Evolutionary conservation across 2,888 invertebrate genomes (phyloP).

Genomic region (Mayetiola destructor): DNA sequence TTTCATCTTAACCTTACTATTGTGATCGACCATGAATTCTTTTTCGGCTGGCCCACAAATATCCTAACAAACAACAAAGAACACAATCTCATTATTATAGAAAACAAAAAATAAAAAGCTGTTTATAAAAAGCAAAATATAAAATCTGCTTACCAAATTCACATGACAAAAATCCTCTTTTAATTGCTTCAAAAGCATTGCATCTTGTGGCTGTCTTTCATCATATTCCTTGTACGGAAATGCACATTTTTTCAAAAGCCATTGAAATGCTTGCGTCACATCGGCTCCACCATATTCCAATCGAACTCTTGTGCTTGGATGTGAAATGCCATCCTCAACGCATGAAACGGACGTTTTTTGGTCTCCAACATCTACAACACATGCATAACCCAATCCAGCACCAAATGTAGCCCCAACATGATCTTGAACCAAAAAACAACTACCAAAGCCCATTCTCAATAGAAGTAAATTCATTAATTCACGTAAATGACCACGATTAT

Average conservation of each 20-base stretch:
- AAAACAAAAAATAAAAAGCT: background rate
- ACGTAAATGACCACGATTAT: slow-evolving; percentile 69
- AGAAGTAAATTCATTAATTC: slow-evolving; percentile 69
- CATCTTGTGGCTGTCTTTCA: slow-evolving; percentile 59
- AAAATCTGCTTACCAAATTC: slow-evolving; percentile 56
- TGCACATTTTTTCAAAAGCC: slow-evolving; percentile 76
- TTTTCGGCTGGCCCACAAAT: slow-evolving; percentile 79
- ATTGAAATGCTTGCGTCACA: slow-evolving; percentile 75
- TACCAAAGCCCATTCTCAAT: slow-evolving; percentile 68
- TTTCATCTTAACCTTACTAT: slow-evolving; percentile 49
- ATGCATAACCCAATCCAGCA: slow-evolving; percentile 70
- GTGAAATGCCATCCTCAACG: slow-evolving; percentile 91
- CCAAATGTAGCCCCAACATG: slow-evolving; percentile 78
- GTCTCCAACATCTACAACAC: slow-evolving; percentile 90
- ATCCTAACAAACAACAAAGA: slow-evolving; percentile 37
- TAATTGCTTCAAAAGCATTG: slow-evolving; percentile 61
- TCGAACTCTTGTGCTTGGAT: slow-evolving; percentile 64
- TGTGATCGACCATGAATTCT: slow-evolving; percentile 57
- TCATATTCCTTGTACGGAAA: slow-evolving; percentile 78
- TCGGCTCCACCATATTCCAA: slow-evolving; percentile 86
- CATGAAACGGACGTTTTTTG: slow-evolving; percentile 92
- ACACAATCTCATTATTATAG: background rate
- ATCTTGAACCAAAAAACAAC: slow-evolving; percentile 47
- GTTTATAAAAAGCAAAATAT: background rate
- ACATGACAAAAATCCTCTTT: slow-evolving; percentile 87